Evolutionary conservation across 1,140 invertebrate genomes (phyloP), one percentile per base, ranked within the genome.

Genomic region (Uloborus diversus): DNA sequence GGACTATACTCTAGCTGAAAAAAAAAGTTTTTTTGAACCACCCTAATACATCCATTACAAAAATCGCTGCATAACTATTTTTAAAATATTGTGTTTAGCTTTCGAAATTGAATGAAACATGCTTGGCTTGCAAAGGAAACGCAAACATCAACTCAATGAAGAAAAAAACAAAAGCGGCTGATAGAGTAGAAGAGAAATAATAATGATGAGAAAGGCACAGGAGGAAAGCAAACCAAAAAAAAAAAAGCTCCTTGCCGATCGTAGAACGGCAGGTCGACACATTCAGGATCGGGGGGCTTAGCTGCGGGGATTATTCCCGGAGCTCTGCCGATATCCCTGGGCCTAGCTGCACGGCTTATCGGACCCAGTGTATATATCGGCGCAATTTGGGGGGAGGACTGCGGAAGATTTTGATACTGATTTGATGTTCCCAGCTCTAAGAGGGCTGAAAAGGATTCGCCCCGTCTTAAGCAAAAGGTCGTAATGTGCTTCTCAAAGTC

Each of bases 341-440:
- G 57, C 71, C 61, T 64, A 64, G 37, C 71, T 64, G n/a, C 35
- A 51, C 42, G 71, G 61, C 73, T 78, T 78, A 78, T 78, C 73
- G 42, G 42, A 28, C 61, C 61, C 73, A 62, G 73, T n/a, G 73
- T 78, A 78, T 65, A 78, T 78, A 78, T 78, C 73, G 61, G 61
- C 56, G 62, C 61, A 78, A 78, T 78, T 66, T 62, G 71, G 73
- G 73, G 57, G 25, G 32, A 13, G 30, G 30, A 23, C 30, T 78
- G 73, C 42, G 73, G 73, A 66, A 78, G 73, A 78, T 78, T 78
- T 53, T 78, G 73, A 78, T 78, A 51, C 73, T 78, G 73, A 78
- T 78, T 78, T 78, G 73, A 78, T 78, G 73, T 78, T 66, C 73
- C 73, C 32, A 62, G 70, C 56, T 61, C 70, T 73, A 73, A 25